Evolutionary conservation across 2,888 invertebrate species (phyloP).

Genomic region (Lasioglossum leucozonium): DNA sequence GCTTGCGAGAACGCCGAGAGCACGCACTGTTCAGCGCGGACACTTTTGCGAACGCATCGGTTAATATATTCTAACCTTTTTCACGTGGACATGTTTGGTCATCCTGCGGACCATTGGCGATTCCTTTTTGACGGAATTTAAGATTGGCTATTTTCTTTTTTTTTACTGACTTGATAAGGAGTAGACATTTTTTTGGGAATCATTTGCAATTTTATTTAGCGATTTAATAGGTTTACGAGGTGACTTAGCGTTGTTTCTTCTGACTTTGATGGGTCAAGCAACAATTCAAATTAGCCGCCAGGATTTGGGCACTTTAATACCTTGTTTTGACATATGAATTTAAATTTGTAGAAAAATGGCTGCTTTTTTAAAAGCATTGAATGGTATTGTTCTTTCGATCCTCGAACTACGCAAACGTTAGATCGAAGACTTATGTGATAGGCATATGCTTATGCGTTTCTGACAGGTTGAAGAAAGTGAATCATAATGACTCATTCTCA

Average conservation of each 20-base stretch:
- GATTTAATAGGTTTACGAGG: no score
- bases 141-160: not conserved
- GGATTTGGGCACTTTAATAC: not conserved
- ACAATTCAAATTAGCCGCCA: not conserved
- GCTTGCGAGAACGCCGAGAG: slow-evolving; percentile 11
- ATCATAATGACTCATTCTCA: not conserved
- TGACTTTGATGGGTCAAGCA: no score
- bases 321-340: not conserved
- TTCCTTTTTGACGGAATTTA: not conserved
- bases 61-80: not conserved
- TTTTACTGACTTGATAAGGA: not conserved
- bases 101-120: not conserved
- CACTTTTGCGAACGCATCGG: not conserved
- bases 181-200: not conserved
- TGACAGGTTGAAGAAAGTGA: not conserved
- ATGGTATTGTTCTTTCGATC: not conserved
- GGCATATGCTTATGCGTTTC: not conserved
- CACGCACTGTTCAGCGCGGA: slow-evolving; percentile 5
- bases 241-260: no score
- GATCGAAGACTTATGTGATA: no score
- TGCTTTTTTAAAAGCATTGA: not conserved
- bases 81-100: not conserved
- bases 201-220: no score
- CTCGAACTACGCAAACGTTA: not conserved
- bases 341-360: not conserved